Evolutionary conservation across 2,113 vertebrate genomes (phyloP).

Genomic region (Pseudolaguvia tuberculata): DNA sequence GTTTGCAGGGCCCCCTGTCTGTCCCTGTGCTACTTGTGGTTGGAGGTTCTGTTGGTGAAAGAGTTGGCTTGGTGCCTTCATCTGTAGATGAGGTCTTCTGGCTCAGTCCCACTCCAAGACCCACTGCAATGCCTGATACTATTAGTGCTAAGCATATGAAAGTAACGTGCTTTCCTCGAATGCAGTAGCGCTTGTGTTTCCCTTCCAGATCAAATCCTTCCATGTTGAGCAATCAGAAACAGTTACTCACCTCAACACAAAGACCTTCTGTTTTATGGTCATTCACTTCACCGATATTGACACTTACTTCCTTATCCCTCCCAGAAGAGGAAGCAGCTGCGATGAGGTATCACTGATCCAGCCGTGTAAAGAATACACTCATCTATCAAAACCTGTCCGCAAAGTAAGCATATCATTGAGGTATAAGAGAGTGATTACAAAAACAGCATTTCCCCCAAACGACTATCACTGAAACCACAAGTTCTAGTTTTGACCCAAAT

Average conservation of each 20-base stretch:
- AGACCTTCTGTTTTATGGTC: constrained; percentile 4
- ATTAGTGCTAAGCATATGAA: constrained; percentile 73
- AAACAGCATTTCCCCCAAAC: constrained; percentile 40
- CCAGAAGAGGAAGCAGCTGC: constrained; percentile 40
- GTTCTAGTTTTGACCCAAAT: background rate
- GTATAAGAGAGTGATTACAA: constrained; percentile 10
- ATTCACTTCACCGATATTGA: constrained; percentile 1
- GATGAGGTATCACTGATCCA: constrained; percentile 28
- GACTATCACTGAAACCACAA: constrained; percentile 26
- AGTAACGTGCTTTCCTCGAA: constrained; percentile 73
- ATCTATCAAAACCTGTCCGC: constrained; percentile 13
- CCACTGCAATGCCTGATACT: constrained; percentile 76
- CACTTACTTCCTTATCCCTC: constrained; percentile 23
- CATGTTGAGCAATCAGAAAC: constrained; percentile 56
- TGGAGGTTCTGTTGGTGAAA: background rate
- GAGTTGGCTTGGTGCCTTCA: constrained; percentile 29
- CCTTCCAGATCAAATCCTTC: constrained; percentile 68
- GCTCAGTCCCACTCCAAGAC: constrained; percentile 81
- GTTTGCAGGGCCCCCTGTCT: constrained; percentile 63
- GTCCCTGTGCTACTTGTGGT: constrained; percentile 30
- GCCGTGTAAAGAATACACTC: constrained; percentile 29
- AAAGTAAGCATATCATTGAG: constrained; percentile 12
- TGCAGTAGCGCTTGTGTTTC: constrained; percentile 74
- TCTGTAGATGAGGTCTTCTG: constrained; percentile 46
- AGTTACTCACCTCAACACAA: constrained; percentile 20